These are phyloP conservation scores for Lordiphosa mommai DNA, from an alignment of 1,140 invertebrate genomes.

Conservation along the genomic window DNA sequence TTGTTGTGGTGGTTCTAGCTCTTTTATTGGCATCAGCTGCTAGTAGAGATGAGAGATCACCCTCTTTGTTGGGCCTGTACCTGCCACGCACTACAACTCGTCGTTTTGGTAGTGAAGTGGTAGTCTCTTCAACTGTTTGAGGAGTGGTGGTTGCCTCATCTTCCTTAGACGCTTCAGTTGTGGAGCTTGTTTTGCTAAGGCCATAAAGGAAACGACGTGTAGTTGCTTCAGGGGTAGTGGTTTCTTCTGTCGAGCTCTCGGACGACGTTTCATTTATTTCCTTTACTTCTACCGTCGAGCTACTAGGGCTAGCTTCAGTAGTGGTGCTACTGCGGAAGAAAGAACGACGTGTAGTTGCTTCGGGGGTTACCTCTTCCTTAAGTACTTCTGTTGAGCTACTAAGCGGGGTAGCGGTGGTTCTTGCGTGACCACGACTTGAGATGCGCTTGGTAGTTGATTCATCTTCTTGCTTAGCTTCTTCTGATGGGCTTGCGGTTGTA, in stretches of 20 bases:
- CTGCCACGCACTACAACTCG: conserved; percentile 47
- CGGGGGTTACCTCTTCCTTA: background rate
- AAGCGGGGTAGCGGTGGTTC: background rate
- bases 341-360: conserved; percentile 3
- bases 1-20: background rate
- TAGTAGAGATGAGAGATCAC: conserved; percentile 56
- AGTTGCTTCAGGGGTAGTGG: background rate
- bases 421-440: conserved; percentile 1
- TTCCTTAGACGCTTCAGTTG: background rate
- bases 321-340: conserved; percentile 4
- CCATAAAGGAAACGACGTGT: conserved; percentile 9
- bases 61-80: conserved; percentile 52
- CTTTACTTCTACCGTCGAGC: background rate
- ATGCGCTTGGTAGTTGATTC: background rate
- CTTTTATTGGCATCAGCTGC: conserved; percentile 52
- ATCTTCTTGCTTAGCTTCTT: background rate
- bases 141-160: background rate
- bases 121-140: background rate
- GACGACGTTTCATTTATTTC: background rate
- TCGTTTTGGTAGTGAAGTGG: conserved; percentile 19
- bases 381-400: background rate
- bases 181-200: conserved; percentile 15
- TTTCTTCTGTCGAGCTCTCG: background rate
- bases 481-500: background rate
- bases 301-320: background rate